These are phyloP conservation scores for Byasa hedistus DNA, from an alignment of 2,888 invertebrate genomes.

Conservation along the genomic window DNA sequence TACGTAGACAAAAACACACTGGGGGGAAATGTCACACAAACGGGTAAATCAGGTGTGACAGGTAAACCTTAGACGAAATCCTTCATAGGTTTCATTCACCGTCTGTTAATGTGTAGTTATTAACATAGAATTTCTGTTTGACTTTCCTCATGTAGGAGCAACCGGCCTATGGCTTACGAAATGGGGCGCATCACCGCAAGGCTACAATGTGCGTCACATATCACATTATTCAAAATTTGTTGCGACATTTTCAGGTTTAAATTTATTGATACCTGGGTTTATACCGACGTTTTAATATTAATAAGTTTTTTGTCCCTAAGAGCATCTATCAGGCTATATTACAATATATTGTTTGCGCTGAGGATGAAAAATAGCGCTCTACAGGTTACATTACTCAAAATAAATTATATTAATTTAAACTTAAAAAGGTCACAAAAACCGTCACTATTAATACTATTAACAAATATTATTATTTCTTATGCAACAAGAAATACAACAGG, in stretches of 20 bases:
- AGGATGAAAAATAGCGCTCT: neutral
- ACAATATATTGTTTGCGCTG: neutral
- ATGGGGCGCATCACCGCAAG: conserved; percentile 66
- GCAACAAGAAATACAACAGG: too few relatives aligned
- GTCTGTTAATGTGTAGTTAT: conserved; percentile 22
- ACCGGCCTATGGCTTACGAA: conserved; percentile 47
- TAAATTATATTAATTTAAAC: neutral
- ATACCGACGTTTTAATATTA: conserved; percentile 53
- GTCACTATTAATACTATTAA: neutral
- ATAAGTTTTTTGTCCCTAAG: conserved; percentile 50
- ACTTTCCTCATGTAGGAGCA: conserved; percentile 33
- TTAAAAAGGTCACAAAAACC: neutral
- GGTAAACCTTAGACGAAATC: conserved; percentile 31
- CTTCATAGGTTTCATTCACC: conserved; percentile 32
- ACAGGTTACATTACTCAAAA: neutral
- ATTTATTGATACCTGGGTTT: conserved; percentile 51
- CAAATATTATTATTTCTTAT: too few relatives aligned
- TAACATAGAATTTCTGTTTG: conserved; percentile 29
- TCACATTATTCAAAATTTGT: conserved; percentile 66
- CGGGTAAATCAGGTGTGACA: conserved; percentile 11
- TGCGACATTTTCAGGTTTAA: conserved; percentile 58
- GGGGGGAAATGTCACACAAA: neutral
- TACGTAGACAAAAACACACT: neutral
- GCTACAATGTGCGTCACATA: conserved; percentile 67
- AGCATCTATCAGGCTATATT: conserved; percentile 6